Percentiles rank a stretch among this genome's conserved stretches.
Evolutionary conservation across 2,888 invertebrate genomes (phyloP).

Genomic region (Neria commutata): DNA sequence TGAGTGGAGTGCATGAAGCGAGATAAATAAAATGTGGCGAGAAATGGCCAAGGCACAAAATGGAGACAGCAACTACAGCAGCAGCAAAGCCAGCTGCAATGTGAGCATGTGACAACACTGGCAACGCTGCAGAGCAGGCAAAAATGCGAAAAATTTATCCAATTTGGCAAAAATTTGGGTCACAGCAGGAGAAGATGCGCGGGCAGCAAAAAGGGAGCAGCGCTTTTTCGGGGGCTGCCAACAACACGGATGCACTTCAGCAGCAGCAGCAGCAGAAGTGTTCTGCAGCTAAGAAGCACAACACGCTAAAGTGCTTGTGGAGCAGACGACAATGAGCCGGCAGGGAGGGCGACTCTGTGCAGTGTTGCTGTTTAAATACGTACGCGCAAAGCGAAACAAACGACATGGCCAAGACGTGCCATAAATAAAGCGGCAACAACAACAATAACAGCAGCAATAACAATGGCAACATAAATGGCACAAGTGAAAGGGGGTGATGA

Average conservation of each 20-base stretch:
- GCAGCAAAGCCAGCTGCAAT: conserved; percentile 19
- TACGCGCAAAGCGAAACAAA: conserved; percentile 24
- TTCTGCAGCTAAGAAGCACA: conserved; percentile 26
- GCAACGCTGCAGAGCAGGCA: conserved; percentile 38
- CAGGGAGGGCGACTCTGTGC: too few species aligned
- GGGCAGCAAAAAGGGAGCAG: conserved; percentile 14
- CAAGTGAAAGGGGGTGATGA: not conserved
- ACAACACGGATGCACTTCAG: conserved; percentile 43
- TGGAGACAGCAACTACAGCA: conserved; percentile 17
- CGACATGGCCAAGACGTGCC: conserved; percentile 23
- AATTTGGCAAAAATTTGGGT: conserved; percentile 58
- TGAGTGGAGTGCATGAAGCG: conserved; percentile 40
- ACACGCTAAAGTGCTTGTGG: conserved; percentile 40
- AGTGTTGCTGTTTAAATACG: conserved; percentile 10
- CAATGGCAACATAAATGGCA: not conserved
- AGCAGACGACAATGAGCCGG: not conserved
- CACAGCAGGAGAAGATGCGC: conserved; percentile 41
- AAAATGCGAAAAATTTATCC: conserved; percentile 58
- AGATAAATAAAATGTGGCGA: conserved; percentile 56
- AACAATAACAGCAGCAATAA: conserved; percentile 7
- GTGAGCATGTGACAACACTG: conserved; percentile 27
- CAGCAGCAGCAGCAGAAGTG: conserved; percentile 26
- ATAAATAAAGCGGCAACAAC: conserved; percentile 25
- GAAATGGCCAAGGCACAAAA: conserved; percentile 51
- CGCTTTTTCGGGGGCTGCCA: conserved; percentile 32